Evolutionary conservation across 2,113 vertebrate genomes (phyloP).

Genomic region (Danio rerio): DNA sequence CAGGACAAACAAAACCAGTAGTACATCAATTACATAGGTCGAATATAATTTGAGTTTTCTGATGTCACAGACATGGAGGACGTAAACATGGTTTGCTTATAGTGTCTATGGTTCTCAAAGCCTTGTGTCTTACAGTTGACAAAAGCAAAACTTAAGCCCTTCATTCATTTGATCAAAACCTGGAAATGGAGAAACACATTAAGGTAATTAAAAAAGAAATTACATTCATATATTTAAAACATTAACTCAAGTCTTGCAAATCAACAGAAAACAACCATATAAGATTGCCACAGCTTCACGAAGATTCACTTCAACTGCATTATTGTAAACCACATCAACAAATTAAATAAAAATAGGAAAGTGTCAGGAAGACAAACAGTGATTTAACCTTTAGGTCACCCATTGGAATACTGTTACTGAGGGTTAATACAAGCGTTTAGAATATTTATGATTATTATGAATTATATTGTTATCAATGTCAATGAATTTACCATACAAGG

Average conservation of each 20-base stretch:
- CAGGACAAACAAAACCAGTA: neutral
- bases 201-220: neutral
- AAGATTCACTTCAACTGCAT: neutral
- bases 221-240: neutral
- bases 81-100: neutral
- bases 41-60: neutral
- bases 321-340: neutral
- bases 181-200: neutral
- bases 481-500: no score
- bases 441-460: no score
- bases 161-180: neutral
- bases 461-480: no score
- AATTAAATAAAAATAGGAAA: neutral
- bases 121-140: neutral
- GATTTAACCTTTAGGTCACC: no score
- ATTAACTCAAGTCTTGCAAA: neutral
- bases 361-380: neutral
- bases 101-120: neutral
- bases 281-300: neutral
- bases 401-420: no score
- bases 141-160: neutral
- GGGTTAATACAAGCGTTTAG: no score
- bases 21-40: neutral
- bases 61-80: neutral
- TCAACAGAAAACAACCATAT: neutral